Evolutionary conservation across 53 echinoderm and acorn worm species (phyloP), one percentile per base, ranked within the genome.

Genomic region (Astropecten irregularis): DNA sequence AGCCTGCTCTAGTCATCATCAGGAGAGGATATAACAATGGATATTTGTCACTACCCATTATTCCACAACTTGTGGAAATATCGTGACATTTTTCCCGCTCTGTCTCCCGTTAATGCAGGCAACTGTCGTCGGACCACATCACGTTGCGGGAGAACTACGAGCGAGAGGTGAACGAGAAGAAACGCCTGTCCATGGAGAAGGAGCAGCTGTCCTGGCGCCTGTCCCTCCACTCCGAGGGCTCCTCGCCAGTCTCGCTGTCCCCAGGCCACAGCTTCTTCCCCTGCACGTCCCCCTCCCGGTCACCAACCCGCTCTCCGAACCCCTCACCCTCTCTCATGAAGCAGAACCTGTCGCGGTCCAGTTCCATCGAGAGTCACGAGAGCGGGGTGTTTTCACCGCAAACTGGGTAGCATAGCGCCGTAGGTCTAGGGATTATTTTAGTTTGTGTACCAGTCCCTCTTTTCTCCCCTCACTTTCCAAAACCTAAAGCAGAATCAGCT

Each of bases 171-270:
- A 83, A 88, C 38, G 95, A 82, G 50, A 99, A 99, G 86, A 99
- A 99, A 34, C 90, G 99, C 18, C 90, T 99, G 15, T 99, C 99
- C 81, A 94, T 94, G 99, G 99, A 99, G 88, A 99, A 99, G 70
- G 99, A 99, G 83, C 94, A 99, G 71, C 82, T 99, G 9, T 71
- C 86, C 33, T 99, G 99, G 99, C 88, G 76, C 27, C 63, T 99
- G n/a, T 82, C 83, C 5, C 77, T 65, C 26, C 85, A 85, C 22
- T 84, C 77, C 11, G 89, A 91, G 36, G 61, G 66, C 47, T 46
- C 73, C 15, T 94, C 94, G 16, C 94, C 94, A 3, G 83, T 88
- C 8, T 48, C 65, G 9, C 59, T 94, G 4, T 77, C 93, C 50
- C 94, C 99, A 31, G 85, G 92, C 3, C 89, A 83, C 60, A 84